Base-by-base conservation (phyloP, 2,113 vertebrate species). In the Phalacrocorax carbo region DNA sequence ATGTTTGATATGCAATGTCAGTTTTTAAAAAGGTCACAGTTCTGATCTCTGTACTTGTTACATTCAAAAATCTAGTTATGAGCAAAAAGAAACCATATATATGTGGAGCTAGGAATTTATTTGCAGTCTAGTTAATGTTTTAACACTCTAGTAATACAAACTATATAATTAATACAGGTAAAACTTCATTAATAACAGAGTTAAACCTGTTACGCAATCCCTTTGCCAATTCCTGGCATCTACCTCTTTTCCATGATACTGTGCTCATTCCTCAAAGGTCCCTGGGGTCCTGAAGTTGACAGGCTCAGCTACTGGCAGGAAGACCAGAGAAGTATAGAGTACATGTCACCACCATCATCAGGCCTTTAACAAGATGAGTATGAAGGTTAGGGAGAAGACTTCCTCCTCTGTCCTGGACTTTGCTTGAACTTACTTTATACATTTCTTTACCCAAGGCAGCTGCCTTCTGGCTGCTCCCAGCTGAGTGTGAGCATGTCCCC, bases 251-350 rank as follows among this genome's bases (percentile, higher is more conserved):
- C 25, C 5, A 2, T 15, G 9, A 5, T 10, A 40, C 18, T 36
- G 15, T 49, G 15, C 7, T 44, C 25, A 9, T 40, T 44, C 5
- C 62, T 48, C 0, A 0, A 22, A 57, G 58, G 16, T 18, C 11
- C 34, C 8, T 55, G 13, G 4, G 8, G 2, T 58, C 32, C 27
- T 90, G 34, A 79, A 52, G 15, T 2, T 73, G 20, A 26, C 3
- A 29, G 54, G 29, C 4, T 60, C 54, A 57, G 3, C 13, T 92
- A n/a, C 40, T 52, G 26, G 5, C 36, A 79, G 15, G 26, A 62
- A 29, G 13, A 57, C 19, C 2, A 1, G 25, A 62, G 27, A 58
- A 54, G 21, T 25, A 16, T 8, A 5, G 10, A 36, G 48, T 9
- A 64, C 3, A 16, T 48, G 8, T 5, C 22, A 80, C 3, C 12